These are phyloP conservation scores for Neogale vison DNA, from an alignment of 2,113 vertebrate genomes.

Conservation along the genomic window DNA sequence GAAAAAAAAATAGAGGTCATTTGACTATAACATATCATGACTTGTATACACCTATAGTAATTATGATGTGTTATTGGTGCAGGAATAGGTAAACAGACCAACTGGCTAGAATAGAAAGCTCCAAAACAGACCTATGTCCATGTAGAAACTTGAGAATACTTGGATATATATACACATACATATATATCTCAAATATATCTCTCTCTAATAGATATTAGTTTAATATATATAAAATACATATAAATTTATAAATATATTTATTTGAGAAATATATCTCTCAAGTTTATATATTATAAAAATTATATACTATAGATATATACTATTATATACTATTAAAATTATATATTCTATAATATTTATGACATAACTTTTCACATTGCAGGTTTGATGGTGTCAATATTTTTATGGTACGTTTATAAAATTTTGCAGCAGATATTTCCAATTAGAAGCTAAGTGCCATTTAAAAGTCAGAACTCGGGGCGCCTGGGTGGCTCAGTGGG, in stretches of 20 bases:
- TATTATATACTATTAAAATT: neutral
- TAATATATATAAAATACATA: neutral
- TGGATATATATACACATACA: neutral
- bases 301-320: neutral
- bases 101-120: neutral
- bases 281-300: neutral
- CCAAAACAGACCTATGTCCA: neutral
- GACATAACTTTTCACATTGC: neutral
- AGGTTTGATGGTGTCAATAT: conserved; percentile 58
- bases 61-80: neutral
- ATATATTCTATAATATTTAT: conserved; percentile 13
- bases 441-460: conserved; percentile 14
- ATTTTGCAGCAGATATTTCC: neutral
- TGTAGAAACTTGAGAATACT: neutral
- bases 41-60: neutral
- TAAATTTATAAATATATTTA: neutral
- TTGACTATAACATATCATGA: neutral
- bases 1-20: neutral
- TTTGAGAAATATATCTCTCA: neutral
- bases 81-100: neutral
- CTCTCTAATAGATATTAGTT: neutral
- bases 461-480: conserved; percentile 62
- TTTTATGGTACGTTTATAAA: neutral
- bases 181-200: neutral
- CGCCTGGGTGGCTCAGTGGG: no score